Base-by-base conservation (phyloP, 2,888 invertebrate species). In the Congeria kusceri region DNA sequence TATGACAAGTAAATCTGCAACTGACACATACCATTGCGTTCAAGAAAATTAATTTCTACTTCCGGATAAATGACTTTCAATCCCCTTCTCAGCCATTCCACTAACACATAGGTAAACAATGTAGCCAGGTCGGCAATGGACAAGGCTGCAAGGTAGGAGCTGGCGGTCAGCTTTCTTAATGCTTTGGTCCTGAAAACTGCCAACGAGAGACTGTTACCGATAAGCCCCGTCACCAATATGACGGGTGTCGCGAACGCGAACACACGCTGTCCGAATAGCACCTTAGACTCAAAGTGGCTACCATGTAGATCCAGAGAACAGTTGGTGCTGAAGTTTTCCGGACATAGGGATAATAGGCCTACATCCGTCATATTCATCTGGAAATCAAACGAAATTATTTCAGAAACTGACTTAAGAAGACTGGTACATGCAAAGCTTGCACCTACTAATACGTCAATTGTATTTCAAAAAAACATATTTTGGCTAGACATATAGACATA, bases 41-140 rank as follows among this genome's bases (percentile, higher is more conserved):
- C 83, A 13, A 88, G 47, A 57, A 88, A 86, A 7, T 67, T 23
- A 7, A 86, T 66, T 23, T 72, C 59, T 9, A 70, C 39, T 11
- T 72, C 72, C 0, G 85, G 82, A 9, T 56, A 46, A 11, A 78
- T 62, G 47, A 71, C 68, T 0, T 73, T 65, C 23, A 87, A 58
- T 13, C 91, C 92, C 28, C 88, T 68, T 18, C 84, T 68, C 23
- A 92, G 63, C 92, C 92, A 92, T 63, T 92, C 92, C 29, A 91
- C 74, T 27, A 91, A 86, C 7, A 92, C 91, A 73, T 90, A 97
- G 92, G 56, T 95, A 93, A 88, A 92, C 18, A 95, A 95, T 0
- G 96, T 89, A 20, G 97, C 93, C 86, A 97, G 96, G 1, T 96
- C 94, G 0, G 96, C 96, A 91, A 97, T 96, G 78, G 97, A 96